Percentiles rank a stretch among this genome's conserved stretches.
phyloP scores from a whole-genome alignment of 2,113 vertebrate species.

The Stegastes partitus region DNA sequence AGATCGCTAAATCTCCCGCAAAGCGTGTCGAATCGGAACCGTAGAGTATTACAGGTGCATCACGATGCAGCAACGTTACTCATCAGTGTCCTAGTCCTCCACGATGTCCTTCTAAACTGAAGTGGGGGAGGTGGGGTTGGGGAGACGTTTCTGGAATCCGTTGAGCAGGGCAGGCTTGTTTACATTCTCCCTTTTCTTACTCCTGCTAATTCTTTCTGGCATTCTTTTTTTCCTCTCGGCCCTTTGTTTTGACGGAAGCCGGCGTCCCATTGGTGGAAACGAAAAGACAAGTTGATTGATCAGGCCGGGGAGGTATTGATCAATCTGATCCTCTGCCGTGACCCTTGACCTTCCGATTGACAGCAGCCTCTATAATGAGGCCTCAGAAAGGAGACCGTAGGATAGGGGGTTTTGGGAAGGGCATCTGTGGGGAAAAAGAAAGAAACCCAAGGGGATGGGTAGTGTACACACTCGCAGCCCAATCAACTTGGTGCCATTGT shows the following conservation, averaged over 20 bases:
- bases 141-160: constrained; percentile 58
- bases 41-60: constrained; percentile 66
- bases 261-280: constrained; percentile 57
- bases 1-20: constrained; percentile 59
- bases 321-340: constrained; percentile 72
- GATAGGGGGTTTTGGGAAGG: constrained; percentile 65
- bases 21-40: no score
- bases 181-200: constrained; percentile 58
- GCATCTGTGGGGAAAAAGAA: constrained; percentile 61
- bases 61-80: constrained; percentile 68
- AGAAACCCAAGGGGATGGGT: constrained; percentile 72
- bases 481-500: constrained; percentile 83
- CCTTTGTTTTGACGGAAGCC: constrained; percentile 70
- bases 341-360: constrained; percentile 79
- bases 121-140: constrained; percentile 19
- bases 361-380: constrained; percentile 75
- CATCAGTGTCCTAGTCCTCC: constrained; percentile 73
- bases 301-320: constrained; percentile 78
- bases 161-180: constrained; percentile 63
- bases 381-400: constrained; percentile 62
- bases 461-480: constrained; percentile 54
- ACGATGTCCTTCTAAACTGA: constrained; percentile 72
- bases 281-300: constrained; percentile 79
- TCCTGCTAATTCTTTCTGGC: constrained; percentile 71
- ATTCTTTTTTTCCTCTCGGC: constrained; percentile 46